Percentiles rank a stretch among this genome's conserved stretches.
These are phyloP conservation scores for Phalacrocorax aristotelis DNA, from an alignment of 2,113 vertebrate species.

Conservation along the genomic window DNA sequence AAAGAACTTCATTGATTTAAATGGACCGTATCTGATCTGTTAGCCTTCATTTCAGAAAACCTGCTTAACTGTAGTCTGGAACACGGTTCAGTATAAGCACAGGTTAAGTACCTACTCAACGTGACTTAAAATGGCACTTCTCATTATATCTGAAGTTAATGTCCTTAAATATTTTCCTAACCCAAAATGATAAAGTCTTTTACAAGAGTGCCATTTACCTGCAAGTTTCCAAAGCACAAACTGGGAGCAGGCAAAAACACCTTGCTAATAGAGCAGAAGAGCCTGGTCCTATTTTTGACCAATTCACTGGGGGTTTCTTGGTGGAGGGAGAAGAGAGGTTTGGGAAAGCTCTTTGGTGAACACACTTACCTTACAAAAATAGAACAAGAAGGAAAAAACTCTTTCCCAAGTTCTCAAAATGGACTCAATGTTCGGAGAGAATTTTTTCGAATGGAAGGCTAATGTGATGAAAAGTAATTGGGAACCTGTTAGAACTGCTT, in stretches of 20 bases:
- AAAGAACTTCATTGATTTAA: background rate
- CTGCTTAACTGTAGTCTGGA: background rate
- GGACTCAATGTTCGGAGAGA: background rate
- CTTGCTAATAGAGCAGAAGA: background rate
- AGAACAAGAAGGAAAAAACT: background rate
- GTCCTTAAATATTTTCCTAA: background rate
- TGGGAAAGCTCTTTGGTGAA: background rate
- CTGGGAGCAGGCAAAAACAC: background rate
- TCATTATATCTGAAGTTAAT: background rate
- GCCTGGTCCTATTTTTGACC: background rate
- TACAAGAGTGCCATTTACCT: background rate
- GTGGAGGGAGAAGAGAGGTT: background rate
- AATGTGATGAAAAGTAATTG: background rate
- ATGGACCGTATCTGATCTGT: background rate
- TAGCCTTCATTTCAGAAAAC: background rate
- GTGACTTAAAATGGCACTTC: background rate
- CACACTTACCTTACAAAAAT: background rate
- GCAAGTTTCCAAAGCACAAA: background rate
- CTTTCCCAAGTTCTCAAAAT: background rate
- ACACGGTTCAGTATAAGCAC: background rate
- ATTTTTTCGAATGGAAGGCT: background rate
- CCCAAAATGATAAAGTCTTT: background rate
- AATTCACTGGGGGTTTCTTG: background rate
- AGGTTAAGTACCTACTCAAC: background rate
- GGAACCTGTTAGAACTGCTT: constrained; percentile 2